Base-by-base conservation (phyloP, 1,140 invertebrate genomes). In the Vollenhovia emeryi region DNA sequence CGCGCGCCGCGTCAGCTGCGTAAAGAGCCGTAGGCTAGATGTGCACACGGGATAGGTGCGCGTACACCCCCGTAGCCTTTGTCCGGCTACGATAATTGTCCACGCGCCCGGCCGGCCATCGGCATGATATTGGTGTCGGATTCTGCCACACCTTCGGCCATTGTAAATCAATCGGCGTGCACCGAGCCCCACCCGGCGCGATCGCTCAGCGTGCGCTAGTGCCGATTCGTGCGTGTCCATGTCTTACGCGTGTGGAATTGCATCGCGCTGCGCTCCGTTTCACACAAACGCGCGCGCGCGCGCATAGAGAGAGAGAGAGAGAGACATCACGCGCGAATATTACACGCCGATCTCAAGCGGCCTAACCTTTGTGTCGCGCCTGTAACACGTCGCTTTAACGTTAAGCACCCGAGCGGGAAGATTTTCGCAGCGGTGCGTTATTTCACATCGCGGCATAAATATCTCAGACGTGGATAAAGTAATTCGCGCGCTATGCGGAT, bases 61-160 rank as follows among this genome's bases (percentile, higher is more conserved):
- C 18, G 64, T 86, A 86, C 88, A 91, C 91, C 89, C 89, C 91
- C 91, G 52, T 91, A 89, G 78, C 88, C 90, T 92, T 92, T 92
- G 91, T 92, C 89, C 91, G 60, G 73, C 52, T 1, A 80, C 71
- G 84, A 91, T 92, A 92, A 92, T 92, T 92, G 91, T 92, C 91
- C 88, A 88, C 85, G 71, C 79, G 85, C 78, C 27, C 62, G 85
- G 40, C 9, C 52, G 71, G 71, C 78, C 83, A 91, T 92, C 87
- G 88, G 90, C 85, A 89, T 78, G 90, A 91, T 91, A 92, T 92
- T 86, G 91, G 90, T 92, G 90, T 92, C 89, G 90, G 89, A 91
- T 91, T 89, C 90, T 80, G 88, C 90, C 91, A 91, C 91, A 91
- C 91, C 91, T 91, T 86, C 83, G 83, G 60, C 84, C 85, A 90